Conservation (phyloP, 2,888 invertebrate species). For the Achlya flavicornis region DNA sequence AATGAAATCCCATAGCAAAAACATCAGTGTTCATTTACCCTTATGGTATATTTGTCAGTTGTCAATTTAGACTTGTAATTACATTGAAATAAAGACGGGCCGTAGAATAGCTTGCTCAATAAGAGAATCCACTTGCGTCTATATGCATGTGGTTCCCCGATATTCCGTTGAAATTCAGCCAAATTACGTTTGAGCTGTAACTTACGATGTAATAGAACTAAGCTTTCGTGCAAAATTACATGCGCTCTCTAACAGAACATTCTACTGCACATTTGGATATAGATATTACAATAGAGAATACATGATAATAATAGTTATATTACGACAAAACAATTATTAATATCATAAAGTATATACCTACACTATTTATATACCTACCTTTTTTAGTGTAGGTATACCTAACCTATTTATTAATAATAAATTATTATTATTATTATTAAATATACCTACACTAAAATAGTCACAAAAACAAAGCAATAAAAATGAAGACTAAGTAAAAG, state of each 20-base stretch:
- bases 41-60: too few species aligned
- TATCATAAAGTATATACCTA: not conserved
- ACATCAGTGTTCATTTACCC: too few species aligned
- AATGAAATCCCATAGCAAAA: too few species aligned
- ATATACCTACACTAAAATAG: slow-evolving; percentile 15
- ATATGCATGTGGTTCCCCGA: not conserved
- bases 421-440: not conserved
- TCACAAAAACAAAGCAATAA: slow-evolving; percentile 29
- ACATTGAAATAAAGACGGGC: too few species aligned
- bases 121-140: not conserved
- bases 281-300: not conserved
- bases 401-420: too few species aligned
- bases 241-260: not conserved
- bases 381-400: too few species aligned
- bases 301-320: not conserved
- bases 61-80: too few species aligned
- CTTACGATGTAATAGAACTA: slow-evolving; percentile 7
- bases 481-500: slow-evolving; percentile 31
- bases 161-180: slow-evolving; percentile 7
- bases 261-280: not conserved
- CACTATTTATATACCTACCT: too few species aligned
- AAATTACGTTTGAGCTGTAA: slow-evolving; percentile 4
- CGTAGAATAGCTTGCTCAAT: not conserved
- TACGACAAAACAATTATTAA: too few species aligned
- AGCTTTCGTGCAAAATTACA: not conserved